Evolutionary conservation across 2,888 invertebrate genomes (phyloP).

Genomic region (Cephus rjabovi): DNA sequence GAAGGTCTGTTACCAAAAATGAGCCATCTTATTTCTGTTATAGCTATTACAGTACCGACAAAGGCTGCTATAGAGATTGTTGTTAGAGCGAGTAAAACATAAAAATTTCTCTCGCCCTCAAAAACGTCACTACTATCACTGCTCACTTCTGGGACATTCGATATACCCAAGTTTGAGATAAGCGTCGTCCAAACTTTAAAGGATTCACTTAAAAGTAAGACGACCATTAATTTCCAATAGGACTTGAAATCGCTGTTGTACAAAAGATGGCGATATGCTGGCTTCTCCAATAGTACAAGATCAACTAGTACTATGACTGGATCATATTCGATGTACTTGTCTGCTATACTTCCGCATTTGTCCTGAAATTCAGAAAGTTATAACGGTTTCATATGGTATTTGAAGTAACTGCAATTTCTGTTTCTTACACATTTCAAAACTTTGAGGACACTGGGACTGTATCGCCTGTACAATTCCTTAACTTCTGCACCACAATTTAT

Average conservation of each 20-base stretch:
- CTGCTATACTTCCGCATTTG: slow-evolving; percentile 80
- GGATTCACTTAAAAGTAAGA: slow-evolving; percentile 84
- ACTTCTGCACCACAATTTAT: slow-evolving; percentile 78
- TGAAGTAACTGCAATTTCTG: slow-evolving; percentile 7
- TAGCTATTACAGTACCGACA: slow-evolving; percentile 39
- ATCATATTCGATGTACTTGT: slow-evolving; percentile 94
- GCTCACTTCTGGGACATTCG: slow-evolving; percentile 4
- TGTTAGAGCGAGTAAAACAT: slow-evolving; percentile 52
- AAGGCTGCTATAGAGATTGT: slow-evolving; percentile 51
- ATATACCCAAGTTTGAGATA: slow-evolving; percentile 19
- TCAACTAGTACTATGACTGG: slow-evolving; percentile 89
- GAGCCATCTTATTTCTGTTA: slow-evolving; percentile 55
- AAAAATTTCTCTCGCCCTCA: slow-evolving; percentile 56
- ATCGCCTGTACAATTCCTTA: slow-evolving; percentile 75
- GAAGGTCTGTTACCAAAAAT: slow-evolving; percentile 34
- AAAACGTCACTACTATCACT: slow-evolving; percentile 28
- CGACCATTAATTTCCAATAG: slow-evolving; percentile 83
- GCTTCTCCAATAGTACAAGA: slow-evolving; percentile 81
- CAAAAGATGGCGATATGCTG: slow-evolving; percentile 87
- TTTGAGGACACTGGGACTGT: slow-evolving; percentile 79
- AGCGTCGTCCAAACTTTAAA: slow-evolving; percentile 75
- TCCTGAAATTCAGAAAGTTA: slow-evolving; percentile 70
- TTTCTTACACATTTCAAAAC: slow-evolving; percentile 79
- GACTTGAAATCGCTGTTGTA: slow-evolving; percentile 83
- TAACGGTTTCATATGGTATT: not conserved